Evolutionary conservation across 2,888 invertebrate genomes (phyloP), one percentile per base, ranked within the genome.

Genomic region (Archips xylosteana): DNA sequence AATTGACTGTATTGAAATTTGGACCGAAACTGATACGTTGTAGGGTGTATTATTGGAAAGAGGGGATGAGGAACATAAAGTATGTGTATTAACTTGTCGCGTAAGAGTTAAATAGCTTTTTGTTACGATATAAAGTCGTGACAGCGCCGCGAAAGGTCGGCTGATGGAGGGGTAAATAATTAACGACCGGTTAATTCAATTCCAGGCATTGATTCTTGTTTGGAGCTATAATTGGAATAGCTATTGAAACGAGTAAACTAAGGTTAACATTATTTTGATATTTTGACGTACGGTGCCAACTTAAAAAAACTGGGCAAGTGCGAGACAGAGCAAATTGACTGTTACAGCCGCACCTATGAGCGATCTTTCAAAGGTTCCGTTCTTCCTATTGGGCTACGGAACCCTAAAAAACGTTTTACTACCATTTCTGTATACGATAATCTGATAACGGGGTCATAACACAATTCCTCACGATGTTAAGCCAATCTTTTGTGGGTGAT

Each of bases 401-500:
- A 1, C 23, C 23, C 23, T 23, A 23, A 23, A 23, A 23, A 23
- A 23, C 23, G 23, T 23, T 23, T 23, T 23, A 23, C 23, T 23
- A 1, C 23, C 23, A 23, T 23, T 23, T 39, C 6, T 39, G 39
- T 39, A 6, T 1, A 39, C 39, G 39, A 45, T 45, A 45, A 10
- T 45, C 45, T 45, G 45, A 9, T 45, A 54, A 54, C 23, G 9
- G 23, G 54, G 54, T 15, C 1, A 32, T 32, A 57, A 57, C 9
- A 12, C 32, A 57, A 32, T 12, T 57, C 32, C 12, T 32, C 57
- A 32, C 32, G 36, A 36, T 36, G 36, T 1, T 36, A 2, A 49
- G 47, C 64, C 63, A 34, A 64, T 12, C 47, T 34, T 57, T 67
- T 67, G 66, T 57, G 9, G 8, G 66, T 57, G 9, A 3, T 13